Conservation (phyloP, 2,797 vertebrate species). For the Labroides dimidiatus region DNA sequence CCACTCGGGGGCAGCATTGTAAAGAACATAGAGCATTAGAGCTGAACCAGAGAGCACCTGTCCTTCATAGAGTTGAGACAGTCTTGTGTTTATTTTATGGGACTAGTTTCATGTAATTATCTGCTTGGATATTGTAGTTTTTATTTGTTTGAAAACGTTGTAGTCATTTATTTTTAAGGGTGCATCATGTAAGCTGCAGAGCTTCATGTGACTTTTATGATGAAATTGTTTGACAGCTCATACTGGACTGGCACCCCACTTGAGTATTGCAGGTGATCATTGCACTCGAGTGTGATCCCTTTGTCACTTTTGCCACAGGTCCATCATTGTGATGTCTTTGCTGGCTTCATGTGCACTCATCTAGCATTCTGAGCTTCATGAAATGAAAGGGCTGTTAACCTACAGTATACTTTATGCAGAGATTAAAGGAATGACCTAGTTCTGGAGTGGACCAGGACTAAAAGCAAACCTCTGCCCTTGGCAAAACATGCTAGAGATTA, state of each 20-base stretch:
- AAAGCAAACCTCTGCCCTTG: constrained; percentile 77
- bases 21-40: neutral
- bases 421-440: constrained; percentile 80
- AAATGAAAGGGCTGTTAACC: constrained; percentile 68
- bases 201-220: neutral
- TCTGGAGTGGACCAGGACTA: constrained; percentile 74
- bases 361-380: constrained; percentile 58
- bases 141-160: no score
- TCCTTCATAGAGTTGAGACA: neutral
- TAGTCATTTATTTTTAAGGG: neutral
- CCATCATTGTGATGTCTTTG: constrained; percentile 28
- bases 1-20: constrained; percentile 69
- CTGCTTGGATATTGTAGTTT: no score
- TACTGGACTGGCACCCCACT: neutral
- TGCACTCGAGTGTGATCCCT: neutral
- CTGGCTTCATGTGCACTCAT: constrained; percentile 32
- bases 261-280: constrained; percentile 6
- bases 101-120: no score
- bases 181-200: neutral
- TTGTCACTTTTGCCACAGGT: constrained; percentile 7
- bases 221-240: neutral
- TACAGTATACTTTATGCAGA: constrained; percentile 67
- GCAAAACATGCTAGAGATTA: constrained; percentile 77
- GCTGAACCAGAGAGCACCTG: neutral
- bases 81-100: neutral